Evolutionary conservation across 2,797 vertebrate genomes (phyloP).

Genomic region (Danio tinwini): DNA sequence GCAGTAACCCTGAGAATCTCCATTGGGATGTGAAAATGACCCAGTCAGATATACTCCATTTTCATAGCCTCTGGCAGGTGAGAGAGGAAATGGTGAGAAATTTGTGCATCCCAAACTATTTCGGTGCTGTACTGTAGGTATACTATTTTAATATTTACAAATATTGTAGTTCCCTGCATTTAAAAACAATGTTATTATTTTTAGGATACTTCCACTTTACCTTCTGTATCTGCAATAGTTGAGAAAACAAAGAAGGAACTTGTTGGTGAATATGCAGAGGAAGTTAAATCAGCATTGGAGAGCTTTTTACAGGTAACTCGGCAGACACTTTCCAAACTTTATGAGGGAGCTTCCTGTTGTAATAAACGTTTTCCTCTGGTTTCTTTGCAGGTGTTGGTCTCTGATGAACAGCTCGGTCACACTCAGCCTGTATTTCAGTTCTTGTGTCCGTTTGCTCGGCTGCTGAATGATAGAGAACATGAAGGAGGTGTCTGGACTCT

Average conservation of each 20-base stretch:
- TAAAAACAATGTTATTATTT: neutral
- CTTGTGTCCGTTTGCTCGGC: conserved; percentile 75
- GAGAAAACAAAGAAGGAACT: conserved; percentile 54
- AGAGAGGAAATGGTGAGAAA: conserved; percentile 22
- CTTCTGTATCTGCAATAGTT: conserved; percentile 63
- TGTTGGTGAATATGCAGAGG: conserved; percentile 61
- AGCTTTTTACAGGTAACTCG: conserved; percentile 75
- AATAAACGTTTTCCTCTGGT: neutral
- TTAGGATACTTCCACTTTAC: conserved; percentile 70
- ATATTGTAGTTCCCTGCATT: neutral
- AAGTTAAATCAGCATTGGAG: conserved; percentile 68
- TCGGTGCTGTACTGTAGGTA: neutral
- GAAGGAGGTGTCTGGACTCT: conserved; percentile 74
- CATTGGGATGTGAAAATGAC: conserved; percentile 80
- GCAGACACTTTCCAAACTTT: neutral
- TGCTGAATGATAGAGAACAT: conserved; percentile 73
- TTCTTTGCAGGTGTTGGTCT: conserved; percentile 71
- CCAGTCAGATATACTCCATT: conserved; percentile 72
- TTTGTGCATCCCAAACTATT: neutral
- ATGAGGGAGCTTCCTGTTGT: neutral
- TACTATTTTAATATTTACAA: neutral
- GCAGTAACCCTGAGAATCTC: conserved; percentile 75
- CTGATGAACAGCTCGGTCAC: conserved; percentile 67
- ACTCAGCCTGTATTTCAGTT: conserved; percentile 79
- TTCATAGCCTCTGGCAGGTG: conserved; percentile 77